Percentiles rank a stretch among this genome's conserved stretches.
Evolutionary conservation across 1,140 invertebrate species (phyloP).

Genomic region (Bombus breviceps): DNA sequence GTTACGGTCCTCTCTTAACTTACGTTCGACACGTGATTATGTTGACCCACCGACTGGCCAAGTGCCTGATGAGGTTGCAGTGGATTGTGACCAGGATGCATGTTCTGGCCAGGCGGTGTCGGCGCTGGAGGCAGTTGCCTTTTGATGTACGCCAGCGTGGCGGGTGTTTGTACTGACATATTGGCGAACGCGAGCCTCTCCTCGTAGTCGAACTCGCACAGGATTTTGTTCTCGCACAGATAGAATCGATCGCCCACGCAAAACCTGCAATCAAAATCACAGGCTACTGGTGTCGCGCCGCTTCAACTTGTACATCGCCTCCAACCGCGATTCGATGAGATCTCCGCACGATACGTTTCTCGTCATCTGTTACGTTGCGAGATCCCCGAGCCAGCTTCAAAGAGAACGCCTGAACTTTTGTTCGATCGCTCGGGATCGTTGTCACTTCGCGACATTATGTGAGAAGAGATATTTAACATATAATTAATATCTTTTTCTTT

Average conservation of each 20-base stretch:
- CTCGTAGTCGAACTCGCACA: slow-evolving; percentile 98
- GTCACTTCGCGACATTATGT: too few relatives aligned
- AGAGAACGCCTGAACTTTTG: too few relatives aligned
- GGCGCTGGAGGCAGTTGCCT: slow-evolving; percentile 87
- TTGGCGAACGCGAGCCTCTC: slow-evolving; percentile 95
- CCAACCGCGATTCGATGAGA: neutral
- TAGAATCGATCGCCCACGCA: slow-evolving; percentile 98
- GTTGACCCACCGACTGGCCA: slow-evolving; percentile 77
- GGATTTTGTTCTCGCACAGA: slow-evolving; percentile 97
- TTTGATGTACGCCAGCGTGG: slow-evolving; percentile 92
- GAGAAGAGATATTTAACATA: too few relatives aligned
- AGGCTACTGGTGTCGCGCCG: neutral
- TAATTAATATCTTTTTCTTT: too few relatives aligned
- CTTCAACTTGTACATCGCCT: neutral
- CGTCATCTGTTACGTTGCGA: too few relatives aligned
- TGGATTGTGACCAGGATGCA: slow-evolving; percentile 77
- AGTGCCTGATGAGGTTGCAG: slow-evolving; percentile 77
- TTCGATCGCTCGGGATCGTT: too few relatives aligned
- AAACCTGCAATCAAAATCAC: slow-evolving; percentile 87
- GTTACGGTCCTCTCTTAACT: slow-evolving; percentile 58
- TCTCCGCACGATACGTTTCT: neutral
- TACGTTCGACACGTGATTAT: slow-evolving; percentile 81
- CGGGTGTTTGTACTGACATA: slow-evolving; percentile 95
- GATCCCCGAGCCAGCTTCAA: too few relatives aligned
- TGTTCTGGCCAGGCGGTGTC: slow-evolving; percentile 75